Evolutionary conservation across 2,888 invertebrate species (phyloP).

Genomic region (Eretmocerus hayati): DNA sequence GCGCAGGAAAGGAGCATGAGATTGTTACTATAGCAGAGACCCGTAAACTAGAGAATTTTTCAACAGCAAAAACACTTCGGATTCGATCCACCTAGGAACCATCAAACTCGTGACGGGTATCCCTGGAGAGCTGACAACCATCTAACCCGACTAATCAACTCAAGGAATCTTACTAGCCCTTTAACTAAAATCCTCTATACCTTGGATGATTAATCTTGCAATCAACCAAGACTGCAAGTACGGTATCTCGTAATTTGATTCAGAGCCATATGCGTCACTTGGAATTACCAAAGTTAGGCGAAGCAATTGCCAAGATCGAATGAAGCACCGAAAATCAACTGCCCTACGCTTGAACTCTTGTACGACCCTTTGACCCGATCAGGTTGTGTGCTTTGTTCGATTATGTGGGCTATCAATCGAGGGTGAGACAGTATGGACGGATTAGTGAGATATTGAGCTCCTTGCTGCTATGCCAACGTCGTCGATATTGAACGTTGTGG

Average conservation of each 20-base stretch:
- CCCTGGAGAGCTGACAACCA: no score
- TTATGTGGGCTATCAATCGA: conserved; percentile 1
- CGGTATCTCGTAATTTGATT: conserved; percentile 20
- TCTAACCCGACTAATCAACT: conserved; percentile 17
- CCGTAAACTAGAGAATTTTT: no score
- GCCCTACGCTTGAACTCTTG: background rate
- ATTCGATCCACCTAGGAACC: no score
- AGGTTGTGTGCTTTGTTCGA: conserved; percentile 3
- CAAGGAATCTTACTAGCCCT: background rate
- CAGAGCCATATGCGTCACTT: conserved; percentile 15
- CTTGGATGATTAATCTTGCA: conserved; percentile 17
- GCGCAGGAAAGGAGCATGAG: no score
- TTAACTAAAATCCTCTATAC: background rate
- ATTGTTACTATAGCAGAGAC: no score
- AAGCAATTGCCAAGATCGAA: conserved; percentile 18
- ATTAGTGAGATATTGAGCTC: no score
- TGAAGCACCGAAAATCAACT: conserved; percentile 7
- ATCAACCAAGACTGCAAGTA: conserved; percentile 18
- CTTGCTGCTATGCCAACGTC: no score
- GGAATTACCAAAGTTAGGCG: conserved; percentile 21
- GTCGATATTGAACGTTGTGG: no score
- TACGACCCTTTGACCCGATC: background rate
- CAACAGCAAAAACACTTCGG: no score
- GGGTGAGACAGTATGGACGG: no score
- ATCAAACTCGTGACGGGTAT: no score